Evolutionary conservation across 1,140 invertebrate species (phyloP), one percentile per base, ranked within the genome.

Genomic region (Eubasilissa regina): DNA sequence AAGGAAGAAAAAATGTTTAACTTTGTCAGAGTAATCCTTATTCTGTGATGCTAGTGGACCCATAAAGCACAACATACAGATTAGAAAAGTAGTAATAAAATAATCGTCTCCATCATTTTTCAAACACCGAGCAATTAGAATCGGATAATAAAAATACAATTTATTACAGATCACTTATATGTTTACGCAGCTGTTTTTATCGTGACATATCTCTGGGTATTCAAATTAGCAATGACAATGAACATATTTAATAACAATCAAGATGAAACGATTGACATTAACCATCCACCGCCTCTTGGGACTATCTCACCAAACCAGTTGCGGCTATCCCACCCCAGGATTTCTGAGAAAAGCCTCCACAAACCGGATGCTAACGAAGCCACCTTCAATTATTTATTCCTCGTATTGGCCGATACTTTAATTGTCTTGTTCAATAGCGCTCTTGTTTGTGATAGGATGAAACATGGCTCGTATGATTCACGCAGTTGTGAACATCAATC

Each of bases 261-360:
- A 64, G 60, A 64, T 64, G 35, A 64, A 64, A 25, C 35, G 35
- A 35, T 43, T n/a, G 35, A 64, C 60, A 64, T 64, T 25, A 64
- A 64, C 60, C 25, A 64, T 64, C 60, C 60, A 64, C 60, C 60
- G 13, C 60, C 60, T 12, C 21, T 43, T 43, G 60, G n/a, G 3
- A 35, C 25, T 62, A 35, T 11, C 25, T 13, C 10, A 43, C 19
- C 35, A 64, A 64, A 64, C 60, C 60, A 44, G 60, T 64, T 64
- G 13, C 19, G 70, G 25, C 25, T 35, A 73, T 73, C n/a, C 48
- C 21, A 44, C 21, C 47, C 21, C 47, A 21, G 12, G 17, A 55
- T 73, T 73, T 73, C 70, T 53, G 51, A 73, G 70, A 73, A 73
- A 35, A 73, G 13, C 45, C 12, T 43, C 70, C 35, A 12, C 19